These are phyloP conservation scores for Vespertilio murinus DNA, from an alignment of 2,797 vertebrate genomes.

Conservation along the genomic window DNA sequence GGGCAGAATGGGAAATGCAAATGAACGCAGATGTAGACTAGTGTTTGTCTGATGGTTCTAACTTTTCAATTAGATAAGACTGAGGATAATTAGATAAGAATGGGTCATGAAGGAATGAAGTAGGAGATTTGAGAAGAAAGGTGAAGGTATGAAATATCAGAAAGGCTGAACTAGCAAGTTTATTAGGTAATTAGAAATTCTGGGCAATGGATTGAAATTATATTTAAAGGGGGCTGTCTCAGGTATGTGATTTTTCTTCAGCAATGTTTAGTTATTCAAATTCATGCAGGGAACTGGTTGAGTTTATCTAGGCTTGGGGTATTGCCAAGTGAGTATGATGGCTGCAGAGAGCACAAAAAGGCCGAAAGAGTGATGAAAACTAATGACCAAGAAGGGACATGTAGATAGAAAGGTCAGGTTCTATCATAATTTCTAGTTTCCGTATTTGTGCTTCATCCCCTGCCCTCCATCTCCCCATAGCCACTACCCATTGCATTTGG, in stretches of 20 bases:
- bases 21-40: background rate
- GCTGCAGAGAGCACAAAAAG: background rate
- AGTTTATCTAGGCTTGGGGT: background rate
- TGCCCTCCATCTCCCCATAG: background rate
- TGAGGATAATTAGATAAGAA: background rate
- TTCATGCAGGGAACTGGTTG: background rate
- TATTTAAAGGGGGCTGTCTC: background rate
- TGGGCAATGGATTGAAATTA: background rate
- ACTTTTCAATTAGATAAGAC: slow-evolving; percentile 7
- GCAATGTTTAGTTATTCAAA: background rate
- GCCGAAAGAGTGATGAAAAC: background rate
- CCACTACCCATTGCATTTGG: background rate
- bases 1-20: background rate
- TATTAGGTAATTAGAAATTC: background rate
- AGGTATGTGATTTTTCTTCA: background rate
- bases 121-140: slow-evolving; percentile 8
- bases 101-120: background rate
- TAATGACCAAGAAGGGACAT: background rate
- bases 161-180: background rate
- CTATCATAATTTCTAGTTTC: background rate
- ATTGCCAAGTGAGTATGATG: background rate
- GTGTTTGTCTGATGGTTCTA: background rate
- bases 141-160: background rate
- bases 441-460: background rate
- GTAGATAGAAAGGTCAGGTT: background rate